Conservation (phyloP, 2,113 vertebrate species). For the Lasiurus cinereus region DNA sequence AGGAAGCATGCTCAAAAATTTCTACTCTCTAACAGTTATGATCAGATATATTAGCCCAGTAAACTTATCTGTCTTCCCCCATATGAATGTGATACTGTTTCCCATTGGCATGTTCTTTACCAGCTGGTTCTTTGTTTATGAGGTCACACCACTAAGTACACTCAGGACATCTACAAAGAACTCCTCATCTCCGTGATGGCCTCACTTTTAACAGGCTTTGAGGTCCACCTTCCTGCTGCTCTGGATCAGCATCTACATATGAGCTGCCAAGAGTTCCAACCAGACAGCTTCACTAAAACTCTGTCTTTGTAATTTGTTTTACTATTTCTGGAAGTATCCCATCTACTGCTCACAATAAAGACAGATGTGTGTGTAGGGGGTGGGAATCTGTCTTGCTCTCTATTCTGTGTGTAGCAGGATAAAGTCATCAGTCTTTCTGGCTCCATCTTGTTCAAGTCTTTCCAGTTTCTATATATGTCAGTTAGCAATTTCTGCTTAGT, state of each 20-base stretch:
- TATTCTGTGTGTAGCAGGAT: not conserved
- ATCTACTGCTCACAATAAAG: constrained; percentile 72
- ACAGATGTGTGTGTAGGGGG: not conserved
- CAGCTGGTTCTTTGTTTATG: constrained; percentile 84
- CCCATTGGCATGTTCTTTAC: not conserved
- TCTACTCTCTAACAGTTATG: not conserved
- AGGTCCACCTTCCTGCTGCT: constrained; percentile 96
- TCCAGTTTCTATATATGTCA: not conserved
- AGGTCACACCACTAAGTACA: constrained; percentile 98
- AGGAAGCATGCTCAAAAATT: too few relatives aligned
- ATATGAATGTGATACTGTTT: not conserved
- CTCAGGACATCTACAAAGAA: constrained; percentile 97
- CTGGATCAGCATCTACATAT: constrained; percentile 98
- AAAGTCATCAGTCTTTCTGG: not conserved
- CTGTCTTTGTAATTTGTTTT: constrained; percentile 75
- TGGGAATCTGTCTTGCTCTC: not conserved
- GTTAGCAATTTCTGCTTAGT: not conserved
- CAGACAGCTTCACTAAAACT: not conserved
- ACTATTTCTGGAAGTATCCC: not conserved
- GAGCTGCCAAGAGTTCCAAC: constrained; percentile 77
- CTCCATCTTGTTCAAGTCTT: not conserved
- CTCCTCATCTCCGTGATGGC: constrained; percentile 97
- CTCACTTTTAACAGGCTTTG: constrained; percentile 98
- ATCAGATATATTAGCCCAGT: not conserved
- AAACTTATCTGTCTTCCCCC: not conserved